Base-by-base conservation (phyloP, 2,888 invertebrate genomes). In the Mimumesa dahlbomi region DNA sequence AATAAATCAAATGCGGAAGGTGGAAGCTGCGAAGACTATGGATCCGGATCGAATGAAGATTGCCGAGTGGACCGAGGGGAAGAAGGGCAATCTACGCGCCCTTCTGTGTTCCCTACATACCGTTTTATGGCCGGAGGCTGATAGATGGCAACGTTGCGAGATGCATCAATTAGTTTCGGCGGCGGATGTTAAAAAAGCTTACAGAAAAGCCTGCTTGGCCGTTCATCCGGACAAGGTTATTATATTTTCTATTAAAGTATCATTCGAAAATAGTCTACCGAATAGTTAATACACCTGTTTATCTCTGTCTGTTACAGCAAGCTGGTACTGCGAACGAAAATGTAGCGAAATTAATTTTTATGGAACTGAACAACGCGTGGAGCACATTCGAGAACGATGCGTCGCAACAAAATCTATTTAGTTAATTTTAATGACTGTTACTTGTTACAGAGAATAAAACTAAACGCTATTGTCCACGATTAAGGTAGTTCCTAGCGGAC, bases 311-410 rank as follows among this genome's bases (percentile, higher is more conserved):
- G 19, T 66, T 91, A 2, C 91, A 98, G 98, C 96, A 98, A 93
- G 93, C 94, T 85, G 98, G 97, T 29, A 96, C 96, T 2, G 94
- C 95, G 21, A 95, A 99, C 88, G 98, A 99, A 90, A 94, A 95
- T 81, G 92, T 98, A 82, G 98, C 99, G 6, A 98, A 97, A 91
- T 91, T 98, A 89, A 97, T 99, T 86, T 99, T 99, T 90, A 98
- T 99, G 94, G 99, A 99, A 91, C 91, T 99, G 78, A 99, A 98
- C 90, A 98, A 98, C 89, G 99, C 99, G 16, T 99, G 99, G 98
- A 95, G 94, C 83, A 97, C 98, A 88, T 99, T 99, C 90, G 98
- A 98, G 89, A 95, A 94, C 86, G 96, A 96, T 89, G 91, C 94
- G 66, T 93, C 94, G 76, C 95, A 96, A 87, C 95, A 95, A 88